Evolutionary conservation across 2,888 invertebrate genomes (phyloP).

Genomic region (Trissolcus brochymenae): DNA sequence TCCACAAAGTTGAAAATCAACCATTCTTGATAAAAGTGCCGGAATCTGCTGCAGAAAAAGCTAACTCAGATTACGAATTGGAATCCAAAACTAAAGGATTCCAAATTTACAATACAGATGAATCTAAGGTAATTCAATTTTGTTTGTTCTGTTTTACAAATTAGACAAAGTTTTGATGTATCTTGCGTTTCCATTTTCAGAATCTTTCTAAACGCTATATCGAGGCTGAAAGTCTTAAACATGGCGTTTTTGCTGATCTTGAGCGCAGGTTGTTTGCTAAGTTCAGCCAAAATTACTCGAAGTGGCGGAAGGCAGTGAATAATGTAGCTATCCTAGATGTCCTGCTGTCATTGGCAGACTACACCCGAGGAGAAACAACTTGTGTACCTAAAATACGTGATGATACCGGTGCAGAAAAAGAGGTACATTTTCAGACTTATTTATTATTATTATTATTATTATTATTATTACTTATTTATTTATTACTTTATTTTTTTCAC

Average conservation of each 20-base stretch:
- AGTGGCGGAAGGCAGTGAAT: slow-evolving; percentile 89
- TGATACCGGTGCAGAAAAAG: slow-evolving; percentile 69
- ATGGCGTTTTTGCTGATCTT: slow-evolving; percentile 86
- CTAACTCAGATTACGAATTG: slow-evolving; percentile 85
- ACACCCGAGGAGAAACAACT: slow-evolving; percentile 84
- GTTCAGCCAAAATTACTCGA: slow-evolving; percentile 85
- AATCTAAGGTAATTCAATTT: slow-evolving; percentile 80
- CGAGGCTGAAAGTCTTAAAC: slow-evolving; percentile 88
- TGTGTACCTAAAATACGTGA: slow-evolving; percentile 85
- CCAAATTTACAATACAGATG: slow-evolving; percentile 87
- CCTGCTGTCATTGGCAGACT: slow-evolving; percentile 88
- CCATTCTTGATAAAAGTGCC: slow-evolving; percentile 95
- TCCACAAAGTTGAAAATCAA: slow-evolving; percentile 92
- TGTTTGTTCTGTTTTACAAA: background rate
- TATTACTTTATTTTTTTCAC: too few species aligned
- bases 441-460: too few species aligned
- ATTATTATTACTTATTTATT: too few species aligned
- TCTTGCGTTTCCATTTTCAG: slow-evolving; percentile 70
- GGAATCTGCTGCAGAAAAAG: slow-evolving; percentile 82
- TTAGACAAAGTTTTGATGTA: background rate
- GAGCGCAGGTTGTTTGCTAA: slow-evolving; percentile 90
- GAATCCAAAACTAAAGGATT: slow-evolving; percentile 90
- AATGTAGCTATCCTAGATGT: slow-evolving; percentile 91
- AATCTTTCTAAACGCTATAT: slow-evolving; percentile 85
- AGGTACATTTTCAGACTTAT: slow-evolving; percentile 20